A percentile compares a stretch with the other conserved stretches of the same genome.
phyloP scores from a whole-genome alignment of 2,888 invertebrate genomes.

The Hydrotaea diabolus region DNA sequence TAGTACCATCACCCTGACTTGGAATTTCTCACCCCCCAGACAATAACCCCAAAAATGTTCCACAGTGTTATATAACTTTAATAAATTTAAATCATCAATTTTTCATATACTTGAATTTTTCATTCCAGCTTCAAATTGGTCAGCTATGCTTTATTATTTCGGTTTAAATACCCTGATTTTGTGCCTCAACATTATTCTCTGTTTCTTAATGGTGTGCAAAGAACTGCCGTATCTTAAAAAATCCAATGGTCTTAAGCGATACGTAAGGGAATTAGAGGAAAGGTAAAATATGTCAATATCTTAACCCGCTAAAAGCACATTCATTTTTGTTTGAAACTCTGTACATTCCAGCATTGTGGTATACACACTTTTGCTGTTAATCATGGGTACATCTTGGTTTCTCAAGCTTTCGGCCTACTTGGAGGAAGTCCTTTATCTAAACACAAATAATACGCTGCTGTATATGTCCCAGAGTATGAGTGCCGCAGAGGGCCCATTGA shows the following conservation, averaged over 20 bases:
- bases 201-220: background rate
- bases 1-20: no score
- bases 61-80: no score
- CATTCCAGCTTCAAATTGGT: background rate
- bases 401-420: background rate
- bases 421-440: background rate
- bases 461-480: background rate
- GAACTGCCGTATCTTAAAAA: background rate
- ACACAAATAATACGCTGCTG: background rate
- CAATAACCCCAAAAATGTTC: no score
- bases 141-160: background rate
- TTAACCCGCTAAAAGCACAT: no score
- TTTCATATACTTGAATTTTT: no score
- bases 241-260: background rate
- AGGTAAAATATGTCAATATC: background rate
- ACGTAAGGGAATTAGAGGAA: background rate
- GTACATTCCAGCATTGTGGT: background rate
- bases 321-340: no score
- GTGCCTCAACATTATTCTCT: background rate
- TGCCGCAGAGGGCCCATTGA: background rate
- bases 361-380: background rate
- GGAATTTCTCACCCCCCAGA: no score
- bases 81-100: no score
- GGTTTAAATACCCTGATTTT: background rate
- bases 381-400: background rate